phyloP scores from a whole-genome alignment of 2,888 invertebrate species.

The Lamellibrachia columna region DNA sequence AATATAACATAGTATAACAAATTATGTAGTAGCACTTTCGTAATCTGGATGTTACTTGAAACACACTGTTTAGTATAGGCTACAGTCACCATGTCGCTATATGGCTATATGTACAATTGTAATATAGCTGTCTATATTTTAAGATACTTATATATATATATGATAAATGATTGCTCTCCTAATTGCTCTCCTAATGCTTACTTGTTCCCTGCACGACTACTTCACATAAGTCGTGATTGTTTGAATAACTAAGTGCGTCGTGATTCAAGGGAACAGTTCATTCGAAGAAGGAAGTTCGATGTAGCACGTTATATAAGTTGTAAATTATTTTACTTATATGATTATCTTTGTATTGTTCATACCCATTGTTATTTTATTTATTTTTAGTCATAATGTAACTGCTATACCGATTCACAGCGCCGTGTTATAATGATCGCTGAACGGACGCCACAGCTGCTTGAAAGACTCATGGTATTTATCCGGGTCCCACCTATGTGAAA shows the following conservation, averaged over 20 bases:
- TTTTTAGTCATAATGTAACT: background rate
- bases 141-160: background rate
- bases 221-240: background rate
- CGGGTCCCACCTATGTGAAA: background rate
- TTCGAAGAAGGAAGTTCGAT: too few relatives aligned
- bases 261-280: background rate
- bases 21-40: background rate
- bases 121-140: background rate
- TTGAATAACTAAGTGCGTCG: background rate
- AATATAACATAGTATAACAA: background rate
- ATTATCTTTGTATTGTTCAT: background rate
- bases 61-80: background rate
- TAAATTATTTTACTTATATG: background rate
- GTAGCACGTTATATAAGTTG: background rate
- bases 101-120: background rate
- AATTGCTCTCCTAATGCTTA: background rate
- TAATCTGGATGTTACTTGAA: background rate
- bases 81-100: background rate
- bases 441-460: background rate
- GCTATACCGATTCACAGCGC: background rate
- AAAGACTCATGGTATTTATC: background rate
- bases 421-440: background rate
- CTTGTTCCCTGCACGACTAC: background rate
- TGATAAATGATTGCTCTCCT: background rate
- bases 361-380: background rate